Percentiles rank a stretch among this genome's conserved stretches.
These are phyloP conservation scores for Vidua chalybeata DNA, from an alignment of 2,113 vertebrate species.

Conservation along the genomic window DNA sequence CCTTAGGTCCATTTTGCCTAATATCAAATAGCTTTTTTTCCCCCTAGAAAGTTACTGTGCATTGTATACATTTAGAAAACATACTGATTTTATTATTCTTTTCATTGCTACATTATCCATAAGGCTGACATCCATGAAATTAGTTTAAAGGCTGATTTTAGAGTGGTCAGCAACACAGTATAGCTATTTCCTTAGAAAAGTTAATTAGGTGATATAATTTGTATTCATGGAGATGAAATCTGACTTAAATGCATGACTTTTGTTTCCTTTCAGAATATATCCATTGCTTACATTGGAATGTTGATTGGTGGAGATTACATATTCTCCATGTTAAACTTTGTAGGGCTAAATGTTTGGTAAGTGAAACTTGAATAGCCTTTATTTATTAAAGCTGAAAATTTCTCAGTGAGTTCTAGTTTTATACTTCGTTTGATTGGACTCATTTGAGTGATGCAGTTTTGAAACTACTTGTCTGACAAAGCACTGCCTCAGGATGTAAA, in stretches of 20 bases:
- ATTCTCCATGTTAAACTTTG: constrained; percentile 89
- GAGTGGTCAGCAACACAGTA: not conserved
- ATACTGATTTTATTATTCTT: not conserved
- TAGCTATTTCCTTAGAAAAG: not conserved
- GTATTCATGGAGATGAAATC: not conserved
- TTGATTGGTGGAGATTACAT: constrained; percentile 90
- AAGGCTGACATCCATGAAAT: not conserved
- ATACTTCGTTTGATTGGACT: not conserved
- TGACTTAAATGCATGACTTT: not conserved
- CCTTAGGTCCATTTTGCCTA: not conserved
- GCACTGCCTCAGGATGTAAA: not conserved
- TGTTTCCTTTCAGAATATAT: constrained; percentile 84
- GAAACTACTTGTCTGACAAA: not conserved
- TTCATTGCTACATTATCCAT: not conserved
- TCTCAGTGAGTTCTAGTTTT: not conserved
- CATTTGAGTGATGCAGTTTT: not conserved
- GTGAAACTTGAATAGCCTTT: constrained; percentile 46
- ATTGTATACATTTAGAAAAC: not conserved
- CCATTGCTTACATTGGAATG: constrained; percentile 88
- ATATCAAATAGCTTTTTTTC: not conserved
- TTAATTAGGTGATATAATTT: not conserved
- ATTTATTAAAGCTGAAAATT: not conserved
- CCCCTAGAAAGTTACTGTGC: not conserved
- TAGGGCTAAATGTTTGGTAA: constrained; percentile 94
- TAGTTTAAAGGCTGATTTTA: not conserved